Evolutionary conservation across 92 coral and sea anemone genomes (phyloP).

Genomic region (Phymanthus crucifer): DNA sequence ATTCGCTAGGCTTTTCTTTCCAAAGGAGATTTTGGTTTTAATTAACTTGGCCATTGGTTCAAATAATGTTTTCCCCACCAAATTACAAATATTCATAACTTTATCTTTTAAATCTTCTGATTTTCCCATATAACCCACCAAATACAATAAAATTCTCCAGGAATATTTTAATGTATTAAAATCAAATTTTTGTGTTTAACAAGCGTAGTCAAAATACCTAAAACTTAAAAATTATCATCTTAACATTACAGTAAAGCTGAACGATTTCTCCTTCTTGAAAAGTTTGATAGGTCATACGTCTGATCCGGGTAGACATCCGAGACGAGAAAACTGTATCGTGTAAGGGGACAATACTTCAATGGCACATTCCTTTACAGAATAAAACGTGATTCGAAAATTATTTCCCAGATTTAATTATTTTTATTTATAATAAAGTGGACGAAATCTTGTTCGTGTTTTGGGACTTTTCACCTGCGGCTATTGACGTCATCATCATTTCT

Average conservation of each 20-base stretch:
- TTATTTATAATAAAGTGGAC: neutral
- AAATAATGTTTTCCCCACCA: neutral
- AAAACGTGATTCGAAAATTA: too few relatives aligned
- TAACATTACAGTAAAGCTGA: neutral
- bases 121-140: neutral
- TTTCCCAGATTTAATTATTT: neutral
- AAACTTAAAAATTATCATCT: neutral
- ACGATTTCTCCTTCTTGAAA: too few relatives aligned
- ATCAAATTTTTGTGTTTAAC: neutral
- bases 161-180: too few relatives aligned
- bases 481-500: neutral
- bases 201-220: neutral
- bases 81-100: neutral
- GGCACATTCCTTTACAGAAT: too few relatives aligned
- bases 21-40: conserved; percentile 5
- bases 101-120: neutral
- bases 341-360: too few relatives aligned
- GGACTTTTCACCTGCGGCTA: neutral
- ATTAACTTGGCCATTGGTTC: conserved; percentile 11
- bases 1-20: conserved; percentile 16
- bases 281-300: too few relatives aligned
- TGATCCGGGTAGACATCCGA: too few relatives aligned
- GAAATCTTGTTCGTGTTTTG: neutral
- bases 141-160: neutral
- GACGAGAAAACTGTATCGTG: too few relatives aligned